Evolutionary conservation across 2,797 vertebrate species (phyloP).

Genomic region (Manis javanica): DNA sequence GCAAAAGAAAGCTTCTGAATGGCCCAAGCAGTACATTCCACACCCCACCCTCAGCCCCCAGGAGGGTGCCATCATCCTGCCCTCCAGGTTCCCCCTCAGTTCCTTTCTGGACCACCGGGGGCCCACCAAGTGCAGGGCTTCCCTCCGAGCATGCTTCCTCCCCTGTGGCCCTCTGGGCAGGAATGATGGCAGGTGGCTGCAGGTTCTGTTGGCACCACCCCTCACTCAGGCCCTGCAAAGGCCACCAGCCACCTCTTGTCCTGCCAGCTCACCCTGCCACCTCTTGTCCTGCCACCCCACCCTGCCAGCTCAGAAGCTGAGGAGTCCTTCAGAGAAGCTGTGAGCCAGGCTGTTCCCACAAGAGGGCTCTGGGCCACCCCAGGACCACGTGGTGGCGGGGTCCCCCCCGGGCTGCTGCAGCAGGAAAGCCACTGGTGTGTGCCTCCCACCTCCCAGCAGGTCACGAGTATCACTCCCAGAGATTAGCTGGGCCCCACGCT

Average conservation of each 20-base stretch:
- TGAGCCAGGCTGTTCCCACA: rapidly evolving
- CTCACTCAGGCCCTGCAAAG: background rate
- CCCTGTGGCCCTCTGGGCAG: rapidly evolving
- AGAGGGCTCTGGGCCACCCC: background rate
- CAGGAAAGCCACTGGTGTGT: background rate
- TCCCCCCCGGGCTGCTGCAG: background rate
- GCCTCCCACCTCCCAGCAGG: background rate
- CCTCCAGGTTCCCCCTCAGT: rapidly evolving
- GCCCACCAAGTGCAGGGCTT: background rate
- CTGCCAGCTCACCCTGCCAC: background rate
- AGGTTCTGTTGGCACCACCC: background rate
- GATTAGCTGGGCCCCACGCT: background rate
- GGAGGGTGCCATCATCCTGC: background rate
- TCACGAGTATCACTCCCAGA: background rate
- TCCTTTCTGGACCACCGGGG: background rate
- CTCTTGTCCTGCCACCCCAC: background rate
- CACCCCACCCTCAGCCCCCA: background rate
- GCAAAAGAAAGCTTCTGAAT: rapidly evolving
- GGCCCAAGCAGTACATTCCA: background rate
- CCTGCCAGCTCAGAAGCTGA: background rate
- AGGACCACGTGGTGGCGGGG: background rate
- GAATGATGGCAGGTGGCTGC: background rate
- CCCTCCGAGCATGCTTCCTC: background rate
- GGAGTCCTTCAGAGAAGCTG: background rate
- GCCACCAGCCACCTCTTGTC: rapidly evolving